Evolutionary conservation across 2,888 invertebrate species (phyloP), one percentile per base, ranked within the genome.

Genomic region (Mythimna impura): DNA sequence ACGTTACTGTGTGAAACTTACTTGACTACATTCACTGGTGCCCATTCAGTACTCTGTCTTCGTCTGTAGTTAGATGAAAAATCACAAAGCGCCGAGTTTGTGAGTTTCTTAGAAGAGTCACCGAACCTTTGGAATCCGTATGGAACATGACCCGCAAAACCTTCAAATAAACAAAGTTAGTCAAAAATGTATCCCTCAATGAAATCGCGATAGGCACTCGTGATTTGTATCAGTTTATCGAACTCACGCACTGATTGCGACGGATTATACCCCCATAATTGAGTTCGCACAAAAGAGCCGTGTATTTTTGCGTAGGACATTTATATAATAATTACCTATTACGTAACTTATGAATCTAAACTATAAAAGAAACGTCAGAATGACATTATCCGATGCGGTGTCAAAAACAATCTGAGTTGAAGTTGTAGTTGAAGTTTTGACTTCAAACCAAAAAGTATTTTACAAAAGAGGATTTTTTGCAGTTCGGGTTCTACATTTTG

Each of bases 11-110:
- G 61, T 30, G 5, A 54, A 66, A 87, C 95, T 93, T 92, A 96
- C 96, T 96, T 96, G 82, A 96, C 94, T 77, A 97, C 96, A 80
- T 97, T 97, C 12, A 97, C 97, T 8, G 98, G 98, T 43, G 98
- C 97, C 98, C 98, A 98, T 91, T 97, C 97, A 10, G 97, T 97
- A 87, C 97, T 97, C 87, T 97, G 96, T 73, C 97, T 96, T 87
- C 97, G 96, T 79, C 97, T 97, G 92, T 98, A 98, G 91, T 98
- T 97, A 30, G 97, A 97, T 0, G 98, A 97, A 91, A 98, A 98
- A 88, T 98, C 97, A 87, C 97, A 97, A 43, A 98, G 96, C 1
- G 97, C 97, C 68, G 97, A 97, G 83, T 97, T 97, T 7, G 97
- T 97, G 83, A 97, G 95, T 67, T 97, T 97, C 89, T 97, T 97